Percentiles rank a stretch among this genome's conserved stretches.
Conservation (phyloP, 2,888 invertebrate genomes). For the Caenorhabditis sulstoni region DNA sequence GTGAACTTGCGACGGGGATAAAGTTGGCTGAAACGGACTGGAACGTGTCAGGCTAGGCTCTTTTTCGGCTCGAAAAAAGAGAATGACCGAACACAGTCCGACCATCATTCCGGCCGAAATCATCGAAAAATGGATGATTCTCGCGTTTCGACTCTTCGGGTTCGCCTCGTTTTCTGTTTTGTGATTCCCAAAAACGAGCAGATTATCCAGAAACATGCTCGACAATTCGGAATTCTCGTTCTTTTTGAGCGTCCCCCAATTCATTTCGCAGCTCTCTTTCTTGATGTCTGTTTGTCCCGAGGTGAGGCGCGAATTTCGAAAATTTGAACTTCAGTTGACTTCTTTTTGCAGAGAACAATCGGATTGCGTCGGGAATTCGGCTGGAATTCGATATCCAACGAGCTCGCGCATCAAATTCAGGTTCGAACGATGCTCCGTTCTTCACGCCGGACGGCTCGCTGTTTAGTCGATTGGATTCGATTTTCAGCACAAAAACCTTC, state of each 20-base stretch:
- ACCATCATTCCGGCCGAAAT: no score
- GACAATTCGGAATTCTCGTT: slow-evolving; percentile 37
- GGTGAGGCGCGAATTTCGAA: slow-evolving; percentile 1
- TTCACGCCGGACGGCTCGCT: no score
- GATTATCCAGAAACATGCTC: slow-evolving; percentile 34
- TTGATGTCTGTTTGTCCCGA: slow-evolving; percentile 33
- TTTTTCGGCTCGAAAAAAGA: no score
- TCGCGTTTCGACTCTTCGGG: slow-evolving; percentile 21
- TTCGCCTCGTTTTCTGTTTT: background rate
- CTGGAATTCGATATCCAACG: slow-evolving; percentile 13
- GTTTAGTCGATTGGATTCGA: background rate
- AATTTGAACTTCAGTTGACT: background rate
- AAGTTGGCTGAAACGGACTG: no score
- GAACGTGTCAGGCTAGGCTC: no score
- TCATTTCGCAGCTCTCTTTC: slow-evolving; percentile 40
- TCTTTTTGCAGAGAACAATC: slow-evolving; percentile 9
- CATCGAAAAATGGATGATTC: slow-evolving; percentile 35
- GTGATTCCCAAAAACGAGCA: no score
- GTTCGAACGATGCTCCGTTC: background rate
- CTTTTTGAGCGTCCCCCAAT: slow-evolving; percentile 31
- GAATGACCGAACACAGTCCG: no score
- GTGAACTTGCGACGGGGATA: no score
- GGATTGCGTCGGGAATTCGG: slow-evolving; percentile 36
- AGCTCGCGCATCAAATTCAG: slow-evolving; percentile 23
- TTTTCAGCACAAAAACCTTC: slow-evolving; percentile 22